Evolutionary conservation across 2,888 invertebrate species (phyloP).

Genomic region (Villa cingulata): DNA sequence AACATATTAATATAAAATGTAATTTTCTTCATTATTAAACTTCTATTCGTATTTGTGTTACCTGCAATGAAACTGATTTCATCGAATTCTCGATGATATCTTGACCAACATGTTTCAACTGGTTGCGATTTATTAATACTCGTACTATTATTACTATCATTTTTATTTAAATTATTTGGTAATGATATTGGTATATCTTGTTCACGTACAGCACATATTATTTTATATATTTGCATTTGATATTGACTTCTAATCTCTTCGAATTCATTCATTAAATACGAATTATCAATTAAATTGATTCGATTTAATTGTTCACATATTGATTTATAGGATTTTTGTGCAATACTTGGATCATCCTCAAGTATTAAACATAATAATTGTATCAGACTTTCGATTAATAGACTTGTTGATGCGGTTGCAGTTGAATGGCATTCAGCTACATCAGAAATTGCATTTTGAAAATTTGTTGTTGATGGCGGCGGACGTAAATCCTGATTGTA

Average conservation of each 20-base stretch:
- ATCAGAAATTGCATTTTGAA: neutral
- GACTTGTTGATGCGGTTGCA: constrained; percentile 50
- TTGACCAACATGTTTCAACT: constrained; percentile 41
- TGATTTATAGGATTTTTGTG: constrained; percentile 47
- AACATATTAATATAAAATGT: too few species aligned
- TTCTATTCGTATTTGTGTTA: too few species aligned
- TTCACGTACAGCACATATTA: constrained; percentile 46
- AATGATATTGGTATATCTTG: constrained; percentile 40
- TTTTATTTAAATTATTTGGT: too few species aligned
- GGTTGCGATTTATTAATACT: constrained; percentile 39
- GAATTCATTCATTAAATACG: constrained; percentile 54
- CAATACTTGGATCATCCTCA: constrained; percentile 45
- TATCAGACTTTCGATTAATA: constrained; percentile 55
- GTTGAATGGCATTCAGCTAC: constrained; percentile 26
- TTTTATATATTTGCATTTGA: constrained; percentile 49
- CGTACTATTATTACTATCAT: too few species aligned
- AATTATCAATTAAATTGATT: constrained; percentile 56
- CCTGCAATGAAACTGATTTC: constrained; percentile 53
- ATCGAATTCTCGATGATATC: constrained; percentile 55
- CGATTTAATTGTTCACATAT: constrained; percentile 54
- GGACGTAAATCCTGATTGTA: neutral
- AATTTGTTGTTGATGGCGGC: neutral
- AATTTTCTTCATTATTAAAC: too few species aligned
- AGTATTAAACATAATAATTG: constrained; percentile 52
- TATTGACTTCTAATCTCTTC: constrained; percentile 53